phyloP scores from a whole-genome alignment of 2,797 vertebrate genomes.

The Scomberomorus guttatus region DNA sequence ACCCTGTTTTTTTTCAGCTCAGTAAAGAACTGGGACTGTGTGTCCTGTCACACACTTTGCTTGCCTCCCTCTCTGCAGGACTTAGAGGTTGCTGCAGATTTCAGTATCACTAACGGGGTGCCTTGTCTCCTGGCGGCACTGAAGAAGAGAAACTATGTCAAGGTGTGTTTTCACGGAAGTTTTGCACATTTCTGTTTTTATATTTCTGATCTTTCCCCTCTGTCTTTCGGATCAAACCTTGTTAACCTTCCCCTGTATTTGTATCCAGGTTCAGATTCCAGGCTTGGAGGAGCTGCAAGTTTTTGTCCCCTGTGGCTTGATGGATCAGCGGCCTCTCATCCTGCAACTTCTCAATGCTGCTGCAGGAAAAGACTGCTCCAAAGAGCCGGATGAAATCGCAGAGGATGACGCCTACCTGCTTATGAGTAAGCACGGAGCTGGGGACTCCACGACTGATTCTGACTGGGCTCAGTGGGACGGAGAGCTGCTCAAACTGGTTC shows the following conservation, averaged over 20 bases:
- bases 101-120: constrained; percentile 90
- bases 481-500: constrained; percentile 90
- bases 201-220: background rate
- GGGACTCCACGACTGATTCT: constrained; percentile 74
- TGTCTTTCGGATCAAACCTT: background rate
- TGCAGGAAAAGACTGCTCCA: constrained; percentile 96
- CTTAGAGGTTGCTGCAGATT: constrained; percentile 97
- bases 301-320: constrained; percentile 90
- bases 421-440: constrained; percentile 91
- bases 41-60: constrained; percentile 54
- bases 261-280: constrained; percentile 91
- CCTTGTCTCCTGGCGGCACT: constrained; percentile 89
- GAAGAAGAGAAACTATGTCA: constrained; percentile 91
- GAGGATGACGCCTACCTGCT: constrained; percentile 93
- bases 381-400: constrained; percentile 91
- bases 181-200: background rate
- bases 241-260: constrained; percentile 11
- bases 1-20: constrained; percentile 46
- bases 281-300: constrained; percentile 95
- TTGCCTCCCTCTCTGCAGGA: constrained; percentile 85
- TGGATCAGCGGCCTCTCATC: constrained; percentile 89
- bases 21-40: constrained; percentile 32
- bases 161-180: constrained; percentile 83
- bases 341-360: constrained; percentile 96
- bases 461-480: constrained; percentile 91